Conservation (phyloP, 2,113 vertebrate species). For the Pedionomus torquatus region DNA sequence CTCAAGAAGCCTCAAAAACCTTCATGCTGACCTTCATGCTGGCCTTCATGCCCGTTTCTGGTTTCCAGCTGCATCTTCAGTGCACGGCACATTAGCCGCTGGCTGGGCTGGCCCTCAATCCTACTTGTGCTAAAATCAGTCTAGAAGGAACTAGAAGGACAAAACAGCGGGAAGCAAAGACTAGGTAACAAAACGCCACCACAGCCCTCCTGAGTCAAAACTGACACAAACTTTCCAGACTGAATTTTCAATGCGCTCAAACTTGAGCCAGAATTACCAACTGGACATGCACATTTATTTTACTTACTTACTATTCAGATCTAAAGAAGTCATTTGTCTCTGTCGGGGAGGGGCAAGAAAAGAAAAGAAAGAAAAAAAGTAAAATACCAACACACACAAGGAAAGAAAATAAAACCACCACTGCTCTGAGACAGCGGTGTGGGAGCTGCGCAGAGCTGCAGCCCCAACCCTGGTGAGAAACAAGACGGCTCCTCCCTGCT, state of each 20-base stretch:
- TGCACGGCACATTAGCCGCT: not conserved
- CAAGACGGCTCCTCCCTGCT: not conserved
- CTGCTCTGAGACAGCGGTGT: not conserved
- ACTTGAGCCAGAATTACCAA: constrained; percentile 13
- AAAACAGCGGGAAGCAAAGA: not conserved
- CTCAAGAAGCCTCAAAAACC: not conserved
- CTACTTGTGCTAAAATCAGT: not conserved
- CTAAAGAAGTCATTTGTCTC: constrained; percentile 36
- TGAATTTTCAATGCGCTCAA: not conserved
- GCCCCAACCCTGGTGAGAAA: not conserved
- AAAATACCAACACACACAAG: not conserved
- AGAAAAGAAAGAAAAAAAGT: not conserved
- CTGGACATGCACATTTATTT: constrained; percentile 3
- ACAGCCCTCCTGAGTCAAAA: not conserved
- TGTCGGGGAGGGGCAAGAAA: not conserved
- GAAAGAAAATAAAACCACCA: constrained; percentile 17
- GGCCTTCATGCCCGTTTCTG: not conserved
- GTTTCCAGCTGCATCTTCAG: not conserved
- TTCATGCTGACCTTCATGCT: not conserved
- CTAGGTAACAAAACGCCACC: not conserved
- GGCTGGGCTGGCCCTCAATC: not conserved
- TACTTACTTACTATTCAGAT: constrained; percentile 41
- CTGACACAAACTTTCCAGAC: not conserved
- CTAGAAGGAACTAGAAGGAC: not conserved
- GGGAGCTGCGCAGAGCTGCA: not conserved